These are phyloP conservation scores for Hippopotamus amphibius DNA, from an alignment of 2,113 vertebrate species.

Conservation along the genomic window DNA sequence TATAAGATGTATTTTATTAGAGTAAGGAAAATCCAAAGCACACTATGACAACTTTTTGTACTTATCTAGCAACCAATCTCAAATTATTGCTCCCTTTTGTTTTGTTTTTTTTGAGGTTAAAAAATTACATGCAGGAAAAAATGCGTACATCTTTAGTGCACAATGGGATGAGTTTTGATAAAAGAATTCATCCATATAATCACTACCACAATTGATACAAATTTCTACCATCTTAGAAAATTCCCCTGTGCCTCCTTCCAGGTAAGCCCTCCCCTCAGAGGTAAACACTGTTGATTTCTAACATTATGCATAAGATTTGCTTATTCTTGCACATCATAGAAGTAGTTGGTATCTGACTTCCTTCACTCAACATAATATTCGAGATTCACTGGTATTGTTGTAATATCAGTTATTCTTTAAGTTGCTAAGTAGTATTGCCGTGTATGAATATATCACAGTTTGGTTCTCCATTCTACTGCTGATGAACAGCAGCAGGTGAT, in stretches of 20 bases:
- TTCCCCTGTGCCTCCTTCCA: background rate
- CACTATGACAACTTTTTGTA: background rate
- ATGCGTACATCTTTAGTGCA: background rate
- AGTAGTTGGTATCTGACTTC: background rate
- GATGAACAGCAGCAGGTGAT: background rate
- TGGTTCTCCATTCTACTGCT: background rate
- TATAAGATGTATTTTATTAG: constrained; percentile 53
- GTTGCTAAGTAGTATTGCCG: background rate
- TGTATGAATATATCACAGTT: background rate
- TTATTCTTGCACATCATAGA: background rate
- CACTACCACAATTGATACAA: background rate
- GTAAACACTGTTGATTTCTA: background rate
- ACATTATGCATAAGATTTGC: background rate
- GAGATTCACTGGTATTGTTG: background rate
- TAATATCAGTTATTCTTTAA: background rate
- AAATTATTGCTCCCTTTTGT: background rate
- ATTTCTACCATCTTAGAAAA: background rate
- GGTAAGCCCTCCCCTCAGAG: background rate
- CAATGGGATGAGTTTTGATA: constrained; percentile 32
- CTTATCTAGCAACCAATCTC: background rate
- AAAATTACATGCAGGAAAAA: constrained; percentile 1
- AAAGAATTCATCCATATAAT: background rate
- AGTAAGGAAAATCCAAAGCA: background rate
- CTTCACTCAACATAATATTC: background rate
- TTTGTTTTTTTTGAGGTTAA: background rate